These are phyloP conservation scores for Rafetus swinhoei DNA, from an alignment of 2,113 vertebrate species.

Conservation along the genomic window DNA sequence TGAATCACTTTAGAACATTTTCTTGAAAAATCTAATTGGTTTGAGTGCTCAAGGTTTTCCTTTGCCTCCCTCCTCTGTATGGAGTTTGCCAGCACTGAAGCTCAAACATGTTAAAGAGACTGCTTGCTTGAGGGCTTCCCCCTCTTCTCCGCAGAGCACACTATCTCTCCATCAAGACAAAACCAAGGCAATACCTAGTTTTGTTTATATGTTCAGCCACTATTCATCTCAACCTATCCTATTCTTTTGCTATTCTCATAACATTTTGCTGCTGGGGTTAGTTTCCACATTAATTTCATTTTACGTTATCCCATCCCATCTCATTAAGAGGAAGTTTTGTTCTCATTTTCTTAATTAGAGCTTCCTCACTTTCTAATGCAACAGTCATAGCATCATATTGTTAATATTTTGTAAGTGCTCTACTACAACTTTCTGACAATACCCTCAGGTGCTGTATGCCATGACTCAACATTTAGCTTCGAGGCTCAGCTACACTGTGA, in stretches of 20 bases:
- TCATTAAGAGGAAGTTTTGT: neutral
- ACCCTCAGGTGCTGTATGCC: neutral
- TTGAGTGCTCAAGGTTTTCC: constrained; percentile 7
- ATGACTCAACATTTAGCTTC: neutral
- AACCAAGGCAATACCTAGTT: neutral
- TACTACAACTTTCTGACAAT: neutral
- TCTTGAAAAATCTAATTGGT: constrained; percentile 30
- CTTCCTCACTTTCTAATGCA: neutral
- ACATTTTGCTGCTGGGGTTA: neutral
- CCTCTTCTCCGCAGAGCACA: neutral
- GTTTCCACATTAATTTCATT: neutral
- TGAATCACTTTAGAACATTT: constrained; percentile 51
- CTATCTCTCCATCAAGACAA: neutral
- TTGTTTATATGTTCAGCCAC: neutral
- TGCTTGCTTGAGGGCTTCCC: neutral
- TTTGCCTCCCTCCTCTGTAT: neutral
- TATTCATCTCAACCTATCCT: neutral
- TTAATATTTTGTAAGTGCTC: neutral
- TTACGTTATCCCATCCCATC: neutral
- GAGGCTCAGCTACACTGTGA: neutral
- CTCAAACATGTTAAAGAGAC: neutral
- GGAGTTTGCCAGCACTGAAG: neutral
- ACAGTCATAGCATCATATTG: neutral
- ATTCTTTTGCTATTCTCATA: neutral
- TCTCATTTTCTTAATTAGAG: neutral